phyloP scores from a whole-genome alignment of 2,113 vertebrate species.

The Penelope pileata region DNA sequence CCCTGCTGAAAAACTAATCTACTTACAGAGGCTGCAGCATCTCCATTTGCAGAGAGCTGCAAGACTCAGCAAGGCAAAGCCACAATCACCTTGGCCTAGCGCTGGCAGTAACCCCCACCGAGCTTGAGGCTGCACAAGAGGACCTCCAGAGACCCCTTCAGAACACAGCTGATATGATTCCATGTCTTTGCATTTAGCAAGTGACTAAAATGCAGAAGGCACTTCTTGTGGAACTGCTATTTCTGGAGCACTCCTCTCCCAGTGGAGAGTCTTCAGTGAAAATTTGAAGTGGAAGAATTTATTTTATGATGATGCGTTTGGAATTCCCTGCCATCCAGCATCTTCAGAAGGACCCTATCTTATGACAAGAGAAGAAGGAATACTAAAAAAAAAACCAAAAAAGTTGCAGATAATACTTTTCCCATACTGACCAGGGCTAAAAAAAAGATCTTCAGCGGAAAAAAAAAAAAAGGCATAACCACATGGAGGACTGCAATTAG shows the following conservation, averaged over 20 bases:
- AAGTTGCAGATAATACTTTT: neutral
- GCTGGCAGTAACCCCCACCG: neutral
- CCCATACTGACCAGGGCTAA: neutral
- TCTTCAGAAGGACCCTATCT: neutral
- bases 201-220: neutral
- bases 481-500: neutral
- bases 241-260: neutral
- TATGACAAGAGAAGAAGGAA: neutral
- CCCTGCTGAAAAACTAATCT: neutral
- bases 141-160: neutral
- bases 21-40: neutral
- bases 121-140: neutral
- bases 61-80: neutral
- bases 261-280: neutral
- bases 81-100: rapidly evolving
- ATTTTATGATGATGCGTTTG: neutral
- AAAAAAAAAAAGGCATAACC: neutral
- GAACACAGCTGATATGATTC: neutral
- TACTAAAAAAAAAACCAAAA: neutral
- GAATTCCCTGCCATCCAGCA: neutral
- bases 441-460: neutral
- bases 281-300: neutral
- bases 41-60: neutral
- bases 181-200: neutral
- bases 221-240: neutral